These are phyloP conservation scores for Acanthosepion lycidas DNA, from an alignment of 2,888 invertebrate genomes.

Conservation along the genomic window DNA sequence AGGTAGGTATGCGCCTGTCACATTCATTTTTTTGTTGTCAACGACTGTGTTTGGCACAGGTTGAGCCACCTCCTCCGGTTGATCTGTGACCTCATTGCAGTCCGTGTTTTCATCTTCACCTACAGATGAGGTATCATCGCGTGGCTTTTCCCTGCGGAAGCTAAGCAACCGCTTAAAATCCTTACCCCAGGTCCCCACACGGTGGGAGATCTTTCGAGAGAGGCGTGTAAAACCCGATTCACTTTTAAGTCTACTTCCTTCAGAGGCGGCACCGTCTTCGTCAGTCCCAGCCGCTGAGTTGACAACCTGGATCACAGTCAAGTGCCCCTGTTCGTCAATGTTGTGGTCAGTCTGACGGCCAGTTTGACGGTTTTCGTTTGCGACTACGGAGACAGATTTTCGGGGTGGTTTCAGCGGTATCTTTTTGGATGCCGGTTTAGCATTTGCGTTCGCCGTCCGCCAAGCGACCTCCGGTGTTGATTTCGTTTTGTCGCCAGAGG, in stretches of 20 bases:
- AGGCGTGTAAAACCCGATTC: background rate
- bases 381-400: background rate
- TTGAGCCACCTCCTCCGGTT: background rate
- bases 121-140: background rate
- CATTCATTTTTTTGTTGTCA: background rate
- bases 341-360: background rate
- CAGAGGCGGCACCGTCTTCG: background rate
- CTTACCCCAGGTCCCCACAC: slow-evolving; percentile 22
- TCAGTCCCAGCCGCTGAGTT: background rate
- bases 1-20: background rate
- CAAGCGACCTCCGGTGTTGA: background rate
- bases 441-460: background rate
- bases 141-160: background rate
- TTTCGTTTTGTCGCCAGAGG: background rate
- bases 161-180: background rate
- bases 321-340: background rate
- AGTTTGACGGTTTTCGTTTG: too few species aligned
- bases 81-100: too few species aligned
- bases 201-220: background rate
- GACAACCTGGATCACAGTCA: background rate
- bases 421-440: background rate
- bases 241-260: background rate
- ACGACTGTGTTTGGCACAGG: background rate
- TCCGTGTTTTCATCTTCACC: background rate
- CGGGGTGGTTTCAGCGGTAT: background rate